These are phyloP conservation scores for Paedocypris sp. DNA, from an alignment of 2,113 vertebrate genomes.

Conservation along the genomic window DNA sequence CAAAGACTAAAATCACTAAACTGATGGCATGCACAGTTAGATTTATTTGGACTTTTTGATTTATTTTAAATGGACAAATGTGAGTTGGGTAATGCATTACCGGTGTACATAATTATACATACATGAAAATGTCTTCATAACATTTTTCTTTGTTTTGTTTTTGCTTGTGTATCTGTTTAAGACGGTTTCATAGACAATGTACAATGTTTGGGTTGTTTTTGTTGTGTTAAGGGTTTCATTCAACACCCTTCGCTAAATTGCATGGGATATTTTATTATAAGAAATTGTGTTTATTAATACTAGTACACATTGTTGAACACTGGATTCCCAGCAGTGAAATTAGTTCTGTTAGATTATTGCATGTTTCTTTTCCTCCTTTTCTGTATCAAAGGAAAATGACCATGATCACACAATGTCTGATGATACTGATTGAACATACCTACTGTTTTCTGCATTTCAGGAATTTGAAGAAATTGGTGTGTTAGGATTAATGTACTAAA, in stretches of 20 bases:
- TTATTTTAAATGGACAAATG: constrained; percentile 51
- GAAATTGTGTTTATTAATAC: constrained; percentile 47
- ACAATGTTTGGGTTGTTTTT: constrained; percentile 40
- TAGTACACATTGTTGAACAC: constrained; percentile 39
- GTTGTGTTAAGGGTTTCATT: constrained; percentile 42
- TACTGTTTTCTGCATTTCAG: constrained; percentile 34
- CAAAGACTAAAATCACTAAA: constrained; percentile 1
- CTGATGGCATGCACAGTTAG: constrained; percentile 30
- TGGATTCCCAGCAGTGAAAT: constrained; percentile 43
- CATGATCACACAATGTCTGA: constrained; percentile 23
- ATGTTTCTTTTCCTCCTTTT: constrained; percentile 33
- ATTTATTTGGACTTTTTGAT: constrained; percentile 38
- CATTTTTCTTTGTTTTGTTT: constrained; percentile 60
- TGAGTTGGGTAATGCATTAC: constrained; percentile 54
- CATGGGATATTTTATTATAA: constrained; percentile 54
- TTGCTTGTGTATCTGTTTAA: constrained; percentile 57
- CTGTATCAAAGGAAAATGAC: constrained; percentile 28
- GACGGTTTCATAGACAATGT: constrained; percentile 58
- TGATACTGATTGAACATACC: constrained; percentile 27
- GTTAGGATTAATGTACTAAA: constrained; percentile 49
- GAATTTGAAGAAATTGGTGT: constrained; percentile 34
- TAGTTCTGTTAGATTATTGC: constrained; percentile 44
- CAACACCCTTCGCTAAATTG: constrained; percentile 42
- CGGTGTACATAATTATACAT: constrained; percentile 55
- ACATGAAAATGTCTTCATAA: constrained; percentile 58